Base-by-base conservation (phyloP, 1,140 invertebrate species). In the Drosophila parabipectinata region DNA sequence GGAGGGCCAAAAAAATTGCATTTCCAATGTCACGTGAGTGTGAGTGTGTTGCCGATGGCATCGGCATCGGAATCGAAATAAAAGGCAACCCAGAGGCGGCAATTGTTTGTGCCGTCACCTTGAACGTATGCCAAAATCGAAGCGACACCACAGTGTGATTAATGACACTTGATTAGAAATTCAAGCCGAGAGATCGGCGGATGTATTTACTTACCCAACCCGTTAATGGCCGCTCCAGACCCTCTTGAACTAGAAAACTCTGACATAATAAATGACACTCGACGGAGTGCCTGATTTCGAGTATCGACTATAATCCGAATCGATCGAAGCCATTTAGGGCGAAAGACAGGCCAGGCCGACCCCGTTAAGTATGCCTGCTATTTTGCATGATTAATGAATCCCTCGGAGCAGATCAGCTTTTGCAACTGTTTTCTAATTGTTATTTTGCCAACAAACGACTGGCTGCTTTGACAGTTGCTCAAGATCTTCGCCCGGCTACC, bases 391-490 rank as follows among this genome's bases (percentile, higher is more conserved):
- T 85, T 77, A 79, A 77, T 85, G 81, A 79, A 44, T 47, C 21
- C 24, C 28, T 21, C 1, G 44, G 15, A 37, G 7, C 66, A 78
- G 78, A 72, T 87, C 78, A 77, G 57, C 72, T 83, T 88, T 88
- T 52, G 83, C 84, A 88, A 88, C 83, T 88, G 84, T 88, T 88
- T 88, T 88, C 83, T 87, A 88, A 88, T 88, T 88, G 83, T 88
- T 85, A 60, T 79, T 76, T 68, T 87, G 74, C 77, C 77, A 87
- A 81, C 67, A 66, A 50, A 53, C 48, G 51, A 58, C 41, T 50
- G 63, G 66, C 74, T 73, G 58, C 41, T 47, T 47, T 83, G 79
- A 73, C 79, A 81, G 64, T 79, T 76, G 41, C 50, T 71, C 58
- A 62, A 61, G 54, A 55, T 30, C 56, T 53, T 52, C 39, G 41